Conservation (phyloP, 2,113 vertebrate genomes). For the Myotis lucifugus region DNA sequence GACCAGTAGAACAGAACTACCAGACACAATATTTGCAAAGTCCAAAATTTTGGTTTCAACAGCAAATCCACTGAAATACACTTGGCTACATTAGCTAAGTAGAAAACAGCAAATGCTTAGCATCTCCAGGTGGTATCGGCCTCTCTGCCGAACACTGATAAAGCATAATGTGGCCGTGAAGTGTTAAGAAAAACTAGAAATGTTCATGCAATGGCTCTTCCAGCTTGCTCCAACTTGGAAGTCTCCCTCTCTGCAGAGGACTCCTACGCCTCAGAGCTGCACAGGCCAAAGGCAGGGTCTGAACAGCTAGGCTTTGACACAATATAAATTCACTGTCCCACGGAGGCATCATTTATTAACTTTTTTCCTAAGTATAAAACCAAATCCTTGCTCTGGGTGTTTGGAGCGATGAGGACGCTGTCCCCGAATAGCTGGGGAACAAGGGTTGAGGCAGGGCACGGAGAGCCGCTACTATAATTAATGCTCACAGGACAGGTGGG, state of each 20-base stretch:
- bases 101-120: background rate
- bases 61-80: constrained; percentile 32
- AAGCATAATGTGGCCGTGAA: background rate
- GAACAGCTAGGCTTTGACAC: background rate
- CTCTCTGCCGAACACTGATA: background rate
- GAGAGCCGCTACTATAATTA: fast-evolving
- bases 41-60: background rate
- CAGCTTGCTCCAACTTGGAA: background rate
- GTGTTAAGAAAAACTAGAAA: background rate
- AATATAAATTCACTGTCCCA: background rate
- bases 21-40: background rate
- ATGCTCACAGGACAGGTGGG: background rate
- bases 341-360: background rate
- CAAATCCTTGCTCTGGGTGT: background rate
- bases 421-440: background rate
- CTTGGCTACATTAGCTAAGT: background rate
- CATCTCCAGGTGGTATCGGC: background rate
- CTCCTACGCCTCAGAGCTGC: background rate
- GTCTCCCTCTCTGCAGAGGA: background rate
- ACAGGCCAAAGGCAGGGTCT: background rate
- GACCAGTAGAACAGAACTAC: background rate
- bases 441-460: background rate
- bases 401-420: background rate
- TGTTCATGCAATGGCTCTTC: background rate
- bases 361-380: background rate